Percentiles rank a stretch among this genome's conserved stretches.
Conservation (phyloP, 2,797 vertebrate species). For the Perodicticus potto region DNA sequence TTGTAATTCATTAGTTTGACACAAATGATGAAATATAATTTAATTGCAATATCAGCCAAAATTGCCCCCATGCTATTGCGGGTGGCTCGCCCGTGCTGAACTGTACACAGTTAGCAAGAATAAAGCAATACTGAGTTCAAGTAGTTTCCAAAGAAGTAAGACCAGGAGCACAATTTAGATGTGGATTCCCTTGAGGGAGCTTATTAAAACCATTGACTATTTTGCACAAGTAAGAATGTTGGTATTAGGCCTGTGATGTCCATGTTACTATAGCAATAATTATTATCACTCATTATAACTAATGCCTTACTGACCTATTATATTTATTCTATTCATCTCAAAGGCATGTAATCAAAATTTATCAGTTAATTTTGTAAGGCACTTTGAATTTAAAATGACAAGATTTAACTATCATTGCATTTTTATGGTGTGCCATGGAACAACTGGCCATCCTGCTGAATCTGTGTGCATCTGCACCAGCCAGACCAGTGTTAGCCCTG, state of each 20-base stretch:
- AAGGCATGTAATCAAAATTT: slow-evolving; percentile 32
- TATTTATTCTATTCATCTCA: slow-evolving; percentile 47
- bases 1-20: slow-evolving; percentile 77
- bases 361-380: slow-evolving; percentile 51
- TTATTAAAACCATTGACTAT: slow-evolving; percentile 78
- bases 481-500: no score
- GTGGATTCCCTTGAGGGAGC: slow-evolving; percentile 52
- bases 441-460: no score
- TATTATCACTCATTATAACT: slow-evolving; percentile 46
- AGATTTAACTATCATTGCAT: slow-evolving; percentile 6
- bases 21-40: slow-evolving; percentile 77
- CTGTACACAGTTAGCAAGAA: slow-evolving; percentile 73
- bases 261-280: slow-evolving; percentile 55
- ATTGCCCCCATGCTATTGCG: slow-evolving; percentile 76
- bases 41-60: slow-evolving; percentile 74
- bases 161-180: slow-evolving; percentile 68
- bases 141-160: slow-evolving; percentile 64
- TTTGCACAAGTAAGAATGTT: slow-evolving; percentile 73
- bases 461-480: no score
- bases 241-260: slow-evolving; percentile 41
- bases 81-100: slow-evolving; percentile 60
- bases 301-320: slow-evolving; percentile 26
- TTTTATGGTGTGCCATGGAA: no score
- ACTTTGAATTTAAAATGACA: slow-evolving; percentile 43
- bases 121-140: slow-evolving; percentile 74